A percentile compares a stretch with the other conserved stretches of the same genome.
Evolutionary conservation across 2,113 vertebrate species (phyloP).

Genomic region (Psilopsiagon aymara): DNA sequence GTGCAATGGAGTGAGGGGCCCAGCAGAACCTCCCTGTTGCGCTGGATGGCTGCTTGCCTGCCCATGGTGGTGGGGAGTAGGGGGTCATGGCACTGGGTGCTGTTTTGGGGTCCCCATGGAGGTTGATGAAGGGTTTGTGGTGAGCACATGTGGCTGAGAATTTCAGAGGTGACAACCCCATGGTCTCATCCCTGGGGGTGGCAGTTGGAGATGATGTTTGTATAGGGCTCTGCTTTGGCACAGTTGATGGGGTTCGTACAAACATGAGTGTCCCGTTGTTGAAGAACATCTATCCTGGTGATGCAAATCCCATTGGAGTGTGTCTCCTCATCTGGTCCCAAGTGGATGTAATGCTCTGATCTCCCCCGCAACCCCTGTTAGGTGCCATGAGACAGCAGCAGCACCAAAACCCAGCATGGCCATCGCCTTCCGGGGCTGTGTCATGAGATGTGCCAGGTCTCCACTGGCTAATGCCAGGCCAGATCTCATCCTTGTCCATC

Average conservation of each 20-base stretch:
- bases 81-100: not conserved
- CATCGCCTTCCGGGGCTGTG: not conserved
- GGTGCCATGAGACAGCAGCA: accelerated
- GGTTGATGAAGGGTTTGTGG: not conserved
- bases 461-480: not conserved
- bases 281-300: accelerated
- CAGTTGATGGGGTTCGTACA: accelerated
- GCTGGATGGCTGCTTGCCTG: accelerated
- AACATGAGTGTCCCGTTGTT: accelerated
- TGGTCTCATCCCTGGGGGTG: not conserved
- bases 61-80: accelerated
- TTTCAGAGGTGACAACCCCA: not conserved
- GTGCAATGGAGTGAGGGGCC: slow-evolving; percentile 21
- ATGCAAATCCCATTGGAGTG: accelerated
- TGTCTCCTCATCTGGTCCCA: not conserved
- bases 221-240: accelerated
- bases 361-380: not conserved
- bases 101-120: accelerated
- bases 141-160: not conserved
- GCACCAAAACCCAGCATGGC: not conserved
- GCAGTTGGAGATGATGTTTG: not conserved
- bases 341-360: not conserved
- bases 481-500: not conserved
- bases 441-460: not conserved
- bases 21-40: not conserved